Conservation (phyloP, 2,888 invertebrate genomes). For the Tinea pellionella region DNA sequence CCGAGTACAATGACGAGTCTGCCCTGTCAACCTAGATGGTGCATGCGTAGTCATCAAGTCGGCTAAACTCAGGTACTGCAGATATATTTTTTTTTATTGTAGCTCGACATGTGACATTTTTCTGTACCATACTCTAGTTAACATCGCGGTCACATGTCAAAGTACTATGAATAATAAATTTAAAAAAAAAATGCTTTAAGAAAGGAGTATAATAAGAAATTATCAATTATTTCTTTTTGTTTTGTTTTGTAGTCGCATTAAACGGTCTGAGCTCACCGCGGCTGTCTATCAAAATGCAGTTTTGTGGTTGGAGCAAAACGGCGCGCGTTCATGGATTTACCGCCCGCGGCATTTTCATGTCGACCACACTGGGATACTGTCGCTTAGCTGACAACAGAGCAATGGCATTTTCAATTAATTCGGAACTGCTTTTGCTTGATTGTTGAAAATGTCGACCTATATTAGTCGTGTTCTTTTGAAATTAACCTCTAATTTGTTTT, state of each 20-base stretch:
- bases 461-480: neutral
- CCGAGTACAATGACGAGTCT: no score
- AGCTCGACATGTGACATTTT: no score
- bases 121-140: no score
- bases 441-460: slow-evolving; percentile 1
- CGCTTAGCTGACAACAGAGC: slow-evolving; percentile 32
- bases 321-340: slow-evolving; percentile 42
- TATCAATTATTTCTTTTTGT: slow-evolving; percentile 1
- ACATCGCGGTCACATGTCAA: no score
- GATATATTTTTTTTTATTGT: no score
- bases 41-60: no score
- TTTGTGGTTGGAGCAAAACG: slow-evolving; percentile 49
- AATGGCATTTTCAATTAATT: slow-evolving; percentile 47
- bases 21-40: no score
- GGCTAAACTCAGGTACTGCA: no score
- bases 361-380: slow-evolving; percentile 39
- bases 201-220: neutral
- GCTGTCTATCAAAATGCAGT: slow-evolving; percentile 61
- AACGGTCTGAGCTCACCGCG: slow-evolving; percentile 36
- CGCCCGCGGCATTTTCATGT: slow-evolving; percentile 49
- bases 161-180: neutral
- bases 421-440: slow-evolving; percentile 20
- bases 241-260: slow-evolving; percentile 35
- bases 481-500: neutral
- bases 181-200: neutral